Percentiles rank a stretch among this genome's conserved stretches.
Conservation (phyloP, 2,888 invertebrate genomes). For the Reticulitermes lucifugus region DNA sequence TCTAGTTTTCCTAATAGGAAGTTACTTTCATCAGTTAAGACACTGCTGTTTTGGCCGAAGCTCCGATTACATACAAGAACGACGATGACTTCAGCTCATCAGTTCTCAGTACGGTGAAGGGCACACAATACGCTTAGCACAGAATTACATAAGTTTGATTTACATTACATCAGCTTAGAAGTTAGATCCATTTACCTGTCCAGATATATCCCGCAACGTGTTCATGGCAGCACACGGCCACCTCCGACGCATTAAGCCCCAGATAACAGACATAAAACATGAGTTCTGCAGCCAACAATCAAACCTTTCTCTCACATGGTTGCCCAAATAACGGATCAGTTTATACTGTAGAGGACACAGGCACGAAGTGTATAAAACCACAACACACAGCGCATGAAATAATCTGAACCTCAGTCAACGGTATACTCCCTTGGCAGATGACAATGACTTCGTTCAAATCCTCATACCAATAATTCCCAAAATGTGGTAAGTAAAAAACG, state of each 20-base stretch:
- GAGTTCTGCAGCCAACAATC: background rate
- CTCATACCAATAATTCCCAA: too few relatives aligned
- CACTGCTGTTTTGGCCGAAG: background rate
- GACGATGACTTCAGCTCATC: background rate
- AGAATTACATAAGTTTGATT: background rate
- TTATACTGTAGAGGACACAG: too few relatives aligned
- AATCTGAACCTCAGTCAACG: too few relatives aligned
- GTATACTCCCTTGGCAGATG: too few relatives aligned
- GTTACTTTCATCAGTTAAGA: too few relatives aligned
- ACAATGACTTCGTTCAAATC: too few relatives aligned
- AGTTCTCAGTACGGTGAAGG: background rate
- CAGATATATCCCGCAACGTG: background rate
- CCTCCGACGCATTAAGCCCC: background rate
- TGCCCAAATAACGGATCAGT: too few relatives aligned
- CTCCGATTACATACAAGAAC: background rate
- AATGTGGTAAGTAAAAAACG: too few relatives aligned
- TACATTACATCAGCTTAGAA: background rate
- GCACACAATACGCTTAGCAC: background rate
- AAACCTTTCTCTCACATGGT: background rate
- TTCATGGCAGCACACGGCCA: background rate
- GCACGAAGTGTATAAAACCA: too few relatives aligned
- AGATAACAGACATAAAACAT: background rate
- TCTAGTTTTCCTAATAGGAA: too few relatives aligned
- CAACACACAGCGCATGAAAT: too few relatives aligned
- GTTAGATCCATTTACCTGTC: background rate